A percentile compares a stretch with the other conserved stretches of the same genome.
phyloP scores from a whole-genome alignment of 2,888 invertebrate genomes.

The Cheilosia urbana region DNA sequence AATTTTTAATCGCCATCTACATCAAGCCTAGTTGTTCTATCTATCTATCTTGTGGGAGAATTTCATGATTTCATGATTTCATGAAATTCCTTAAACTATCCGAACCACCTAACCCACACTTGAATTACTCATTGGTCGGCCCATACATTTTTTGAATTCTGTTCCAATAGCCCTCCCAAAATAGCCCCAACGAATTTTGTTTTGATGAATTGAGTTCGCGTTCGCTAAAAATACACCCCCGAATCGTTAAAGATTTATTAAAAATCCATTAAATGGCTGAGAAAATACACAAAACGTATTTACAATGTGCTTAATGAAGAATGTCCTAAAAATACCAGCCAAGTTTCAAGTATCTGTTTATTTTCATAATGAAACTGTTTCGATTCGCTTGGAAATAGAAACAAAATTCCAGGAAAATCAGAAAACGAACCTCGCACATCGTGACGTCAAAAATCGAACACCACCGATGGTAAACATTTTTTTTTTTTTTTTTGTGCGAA shows the following conservation, averaged over 20 bases:
- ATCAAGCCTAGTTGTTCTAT: too few species aligned
- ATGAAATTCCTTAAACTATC: too few species aligned
- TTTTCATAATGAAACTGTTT: slow-evolving; percentile 61
- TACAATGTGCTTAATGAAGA: slow-evolving; percentile 37
- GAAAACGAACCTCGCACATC: slow-evolving; percentile 25
- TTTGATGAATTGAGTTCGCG: slow-evolving; percentile 59
- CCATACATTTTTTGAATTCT: too few species aligned
- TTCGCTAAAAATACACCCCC: slow-evolving; percentile 36
- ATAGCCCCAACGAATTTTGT: slow-evolving; percentile 40
- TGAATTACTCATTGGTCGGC: too few species aligned
- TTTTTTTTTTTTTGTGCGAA: not conserved
- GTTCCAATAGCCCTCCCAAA: not conserved
- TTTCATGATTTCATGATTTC: too few species aligned
- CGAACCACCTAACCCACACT: too few species aligned
- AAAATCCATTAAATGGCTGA: slow-evolving; percentile 58
- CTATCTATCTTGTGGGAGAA: too few species aligned
- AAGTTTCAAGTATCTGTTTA: slow-evolving; percentile 67
- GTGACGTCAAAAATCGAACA: slow-evolving; percentile 45
- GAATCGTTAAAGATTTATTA: slow-evolving; percentile 63
- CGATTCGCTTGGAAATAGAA: slow-evolving; percentile 53
- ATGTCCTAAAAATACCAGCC: slow-evolving; percentile 65
- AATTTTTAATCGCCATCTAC: too few species aligned
- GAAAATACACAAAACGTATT: slow-evolving; percentile 30
- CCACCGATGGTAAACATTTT: not conserved
- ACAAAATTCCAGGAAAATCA: slow-evolving; percentile 35